phyloP scores from a whole-genome alignment of 1,140 invertebrate genomes.

The Formica exsecta region DNA sequence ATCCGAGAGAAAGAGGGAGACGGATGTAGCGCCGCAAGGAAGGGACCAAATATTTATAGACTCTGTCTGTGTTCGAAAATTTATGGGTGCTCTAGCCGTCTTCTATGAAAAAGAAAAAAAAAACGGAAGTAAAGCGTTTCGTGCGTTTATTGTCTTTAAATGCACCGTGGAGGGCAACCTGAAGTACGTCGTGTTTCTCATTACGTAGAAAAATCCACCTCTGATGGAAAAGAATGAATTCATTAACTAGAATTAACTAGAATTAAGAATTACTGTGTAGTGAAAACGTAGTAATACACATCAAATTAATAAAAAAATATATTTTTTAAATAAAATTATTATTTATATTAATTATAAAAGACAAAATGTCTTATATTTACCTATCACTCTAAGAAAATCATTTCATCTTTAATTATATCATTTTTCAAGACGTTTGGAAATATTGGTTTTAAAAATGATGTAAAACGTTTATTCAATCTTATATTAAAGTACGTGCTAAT shows the following conservation, averaged over 20 bases:
- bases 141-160: conserved; percentile 32
- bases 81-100: conserved; percentile 57
- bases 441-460: neutral
- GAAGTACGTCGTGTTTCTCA: neutral
- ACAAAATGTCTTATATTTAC: no score
- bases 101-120: conserved; percentile 51
- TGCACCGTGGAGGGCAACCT: neutral
- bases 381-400: neutral
- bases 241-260: neutral
- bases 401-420: neutral
- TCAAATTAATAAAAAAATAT: neutral
- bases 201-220: conserved; percentile 10
- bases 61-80: conserved; percentile 57
- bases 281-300: neutral
- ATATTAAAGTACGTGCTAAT: neutral
- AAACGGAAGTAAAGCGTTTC: conserved; percentile 39
- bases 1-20: conserved; percentile 38
- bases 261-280: neutral
- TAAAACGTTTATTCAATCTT: conserved; percentile 21
- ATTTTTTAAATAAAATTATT: conserved; percentile 14
- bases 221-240: neutral
- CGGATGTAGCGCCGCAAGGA: conserved; percentile 21
- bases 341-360: conserved; percentile 7
- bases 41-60: conserved; percentile 73
- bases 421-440: neutral